These are phyloP conservation scores for Acromyrmex charruanus DNA, from an alignment of 1,140 invertebrate species.

Conservation along the genomic window DNA sequence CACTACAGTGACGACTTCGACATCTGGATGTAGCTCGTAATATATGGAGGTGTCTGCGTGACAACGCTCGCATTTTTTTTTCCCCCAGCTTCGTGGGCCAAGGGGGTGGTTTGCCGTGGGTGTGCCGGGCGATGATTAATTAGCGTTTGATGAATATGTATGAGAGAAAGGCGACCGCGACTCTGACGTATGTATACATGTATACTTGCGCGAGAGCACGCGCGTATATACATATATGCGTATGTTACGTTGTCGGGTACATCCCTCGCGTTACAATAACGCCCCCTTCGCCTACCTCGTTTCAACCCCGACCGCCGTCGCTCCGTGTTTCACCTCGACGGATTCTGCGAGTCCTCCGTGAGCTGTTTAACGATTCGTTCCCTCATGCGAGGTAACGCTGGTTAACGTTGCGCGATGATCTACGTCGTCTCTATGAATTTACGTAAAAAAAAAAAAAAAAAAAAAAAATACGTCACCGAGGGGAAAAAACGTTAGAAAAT, in stretches of 20 bases:
- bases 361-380: slow-evolving; percentile 74
- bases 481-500: not conserved
- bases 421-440: slow-evolving; percentile 54
- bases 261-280: slow-evolving; percentile 76
- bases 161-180: slow-evolving; percentile 80
- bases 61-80: slow-evolving; percentile 70
- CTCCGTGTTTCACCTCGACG: slow-evolving; percentile 64
- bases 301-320: slow-evolving; percentile 51
- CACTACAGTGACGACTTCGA: slow-evolving; percentile 64
- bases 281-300: slow-evolving; percentile 62
- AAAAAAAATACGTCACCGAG: not conserved
- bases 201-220: slow-evolving; percentile 27
- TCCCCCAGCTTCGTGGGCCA: slow-evolving; percentile 40
- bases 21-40: slow-evolving; percentile 71
- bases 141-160: slow-evolving; percentile 86
- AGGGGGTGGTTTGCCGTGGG: slow-evolving; percentile 70
- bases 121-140: slow-evolving; percentile 84
- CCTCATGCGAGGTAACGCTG: slow-evolving; percentile 49
- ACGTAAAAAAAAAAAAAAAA: slow-evolving; percentile 3
- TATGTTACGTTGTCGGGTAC: slow-evolving; percentile 56
- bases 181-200: slow-evolving; percentile 65
- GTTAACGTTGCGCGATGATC: slow-evolving; percentile 64
- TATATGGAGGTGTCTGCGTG: slow-evolving; percentile 71
- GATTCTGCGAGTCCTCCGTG: slow-evolving; percentile 73
- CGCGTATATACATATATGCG: slow-evolving; percentile 37